Evolutionary conservation across 2,797 vertebrate species (phyloP).

Genomic region (Leptatherina wallacei): DNA sequence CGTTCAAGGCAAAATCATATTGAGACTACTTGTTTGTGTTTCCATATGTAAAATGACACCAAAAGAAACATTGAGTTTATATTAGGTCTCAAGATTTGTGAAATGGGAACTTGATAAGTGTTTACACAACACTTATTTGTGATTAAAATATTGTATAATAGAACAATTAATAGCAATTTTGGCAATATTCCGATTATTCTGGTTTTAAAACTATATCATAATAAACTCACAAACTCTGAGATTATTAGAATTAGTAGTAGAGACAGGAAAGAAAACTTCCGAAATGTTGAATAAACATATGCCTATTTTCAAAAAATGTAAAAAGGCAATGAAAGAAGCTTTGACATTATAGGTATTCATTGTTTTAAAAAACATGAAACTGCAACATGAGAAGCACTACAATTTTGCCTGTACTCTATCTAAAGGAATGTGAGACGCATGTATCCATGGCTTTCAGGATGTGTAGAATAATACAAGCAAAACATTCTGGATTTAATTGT

Average conservation of each 20-base stretch:
- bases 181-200: neutral
- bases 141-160: too few species aligned
- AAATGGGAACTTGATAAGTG: too few species aligned
- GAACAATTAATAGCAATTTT: neutral
- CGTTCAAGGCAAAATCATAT: too few species aligned
- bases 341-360: neutral
- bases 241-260: neutral
- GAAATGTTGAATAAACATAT: neutral
- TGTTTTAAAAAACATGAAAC: neutral
- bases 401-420: neutral
- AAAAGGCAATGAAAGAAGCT: too few species aligned
- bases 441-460: neutral
- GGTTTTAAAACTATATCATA: neutral
- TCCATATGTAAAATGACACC: too few species aligned
- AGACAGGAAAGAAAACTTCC: neutral
- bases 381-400: neutral
- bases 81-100: too few species aligned
- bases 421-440: too few species aligned
- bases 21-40: too few species aligned
- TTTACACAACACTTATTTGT: too few species aligned
- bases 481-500: neutral
- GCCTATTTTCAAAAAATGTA: neutral
- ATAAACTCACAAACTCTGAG: neutral
- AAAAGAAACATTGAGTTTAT: too few species aligned
- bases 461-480: neutral